phyloP scores from a whole-genome alignment of 2,113 vertebrate genomes.

The Gobiocypris rarus region DNA sequence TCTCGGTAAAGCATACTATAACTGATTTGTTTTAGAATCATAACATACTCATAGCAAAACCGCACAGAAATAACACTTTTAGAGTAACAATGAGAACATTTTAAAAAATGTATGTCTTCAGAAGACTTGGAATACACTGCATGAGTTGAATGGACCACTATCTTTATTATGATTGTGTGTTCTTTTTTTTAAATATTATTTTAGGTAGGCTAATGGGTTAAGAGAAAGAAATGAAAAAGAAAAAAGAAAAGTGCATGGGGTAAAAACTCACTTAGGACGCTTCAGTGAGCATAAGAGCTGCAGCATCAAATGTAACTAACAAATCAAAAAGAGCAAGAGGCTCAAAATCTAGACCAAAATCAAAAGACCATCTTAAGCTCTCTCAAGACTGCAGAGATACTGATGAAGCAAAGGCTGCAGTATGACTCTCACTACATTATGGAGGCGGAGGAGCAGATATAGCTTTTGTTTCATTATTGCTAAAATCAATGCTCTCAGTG shows the following conservation, averaged over 20 bases:
- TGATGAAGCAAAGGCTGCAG: background rate
- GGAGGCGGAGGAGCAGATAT: background rate
- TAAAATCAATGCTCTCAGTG: slow-evolving; percentile 41
- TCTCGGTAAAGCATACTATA: background rate
- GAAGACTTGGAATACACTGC: background rate
- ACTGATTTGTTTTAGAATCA: background rate
- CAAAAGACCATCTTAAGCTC: background rate
- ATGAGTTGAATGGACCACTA: background rate
- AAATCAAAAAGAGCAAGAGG: slow-evolving; percentile 1
- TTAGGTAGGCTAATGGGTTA: background rate
- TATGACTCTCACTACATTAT: background rate
- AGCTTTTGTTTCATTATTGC: slow-evolving; percentile 23
- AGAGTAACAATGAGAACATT: background rate
- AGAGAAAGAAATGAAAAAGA: background rate
- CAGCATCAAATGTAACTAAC: background rate
- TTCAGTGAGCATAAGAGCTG: slow-evolving; percentile 12
- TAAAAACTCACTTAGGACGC: slow-evolving; percentile 3
- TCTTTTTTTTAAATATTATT: background rate
- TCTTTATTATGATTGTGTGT: background rate
- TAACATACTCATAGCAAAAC: background rate
- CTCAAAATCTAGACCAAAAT: background rate
- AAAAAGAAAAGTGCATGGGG: background rate
- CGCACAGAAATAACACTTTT: background rate
- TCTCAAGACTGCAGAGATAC: background rate
- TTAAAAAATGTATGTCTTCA: background rate